phyloP scores from a whole-genome alignment of 2,888 invertebrate species.

The Siphlonurus alternatus region DNA sequence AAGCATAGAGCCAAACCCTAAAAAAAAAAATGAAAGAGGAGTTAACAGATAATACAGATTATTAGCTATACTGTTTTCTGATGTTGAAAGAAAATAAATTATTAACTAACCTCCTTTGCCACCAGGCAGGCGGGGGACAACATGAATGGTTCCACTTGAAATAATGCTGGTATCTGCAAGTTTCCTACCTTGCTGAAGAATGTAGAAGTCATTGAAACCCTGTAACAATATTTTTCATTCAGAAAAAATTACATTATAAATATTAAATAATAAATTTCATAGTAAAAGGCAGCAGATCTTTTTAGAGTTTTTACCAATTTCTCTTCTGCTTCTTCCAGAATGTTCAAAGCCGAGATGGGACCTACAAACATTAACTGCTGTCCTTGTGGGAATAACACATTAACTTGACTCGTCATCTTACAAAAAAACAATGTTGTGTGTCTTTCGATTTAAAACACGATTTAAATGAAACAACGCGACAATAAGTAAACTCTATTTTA shows the following conservation, averaged over 20 bases:
- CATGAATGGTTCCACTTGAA: neutral
- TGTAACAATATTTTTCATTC: no score
- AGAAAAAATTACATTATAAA: no score
- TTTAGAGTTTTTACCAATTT: neutral
- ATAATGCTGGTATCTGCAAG: neutral
- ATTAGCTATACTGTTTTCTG: no score
- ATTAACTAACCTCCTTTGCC: neutral
- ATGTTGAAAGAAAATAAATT: neutral
- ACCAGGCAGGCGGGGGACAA: neutral
- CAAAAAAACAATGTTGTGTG: no score
- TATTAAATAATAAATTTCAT: no score
- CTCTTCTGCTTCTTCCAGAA: neutral
- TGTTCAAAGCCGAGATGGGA: neutral
- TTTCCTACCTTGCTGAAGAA: neutral
- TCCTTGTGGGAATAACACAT: neutral
- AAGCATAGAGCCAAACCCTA: constrained; percentile 89
- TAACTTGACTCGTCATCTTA: neutral
- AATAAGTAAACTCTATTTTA: no score
- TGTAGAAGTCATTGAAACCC: neutral
- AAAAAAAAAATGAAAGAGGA: constrained; percentile 6
- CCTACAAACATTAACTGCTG: neutral
- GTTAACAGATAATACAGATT: no score
- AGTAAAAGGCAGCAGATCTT: no score
- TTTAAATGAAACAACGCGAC: no score
- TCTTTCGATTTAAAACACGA: no score